These are phyloP conservation scores for Pteronotus mesoamericanus DNA, from an alignment of 2,797 vertebrate genomes.

Conservation along the genomic window DNA sequence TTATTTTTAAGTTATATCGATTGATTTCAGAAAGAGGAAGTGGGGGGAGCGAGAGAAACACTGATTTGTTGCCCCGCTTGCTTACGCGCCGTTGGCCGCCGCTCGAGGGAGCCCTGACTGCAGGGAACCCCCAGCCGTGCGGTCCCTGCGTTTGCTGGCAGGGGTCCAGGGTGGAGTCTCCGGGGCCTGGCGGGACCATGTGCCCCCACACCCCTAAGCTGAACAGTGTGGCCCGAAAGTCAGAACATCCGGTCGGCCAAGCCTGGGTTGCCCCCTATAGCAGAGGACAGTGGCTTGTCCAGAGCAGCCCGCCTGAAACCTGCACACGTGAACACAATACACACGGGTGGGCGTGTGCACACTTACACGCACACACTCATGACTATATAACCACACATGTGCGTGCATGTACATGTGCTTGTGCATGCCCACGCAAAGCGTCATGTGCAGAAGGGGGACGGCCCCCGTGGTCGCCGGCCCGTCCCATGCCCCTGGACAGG, in stretches of 20 bases:
- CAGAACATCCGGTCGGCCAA: not conserved
- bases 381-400: no score
- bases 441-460: fast-evolving
- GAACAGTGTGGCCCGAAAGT: fast-evolving
- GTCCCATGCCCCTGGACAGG: not conserved
- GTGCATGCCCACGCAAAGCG: not conserved
- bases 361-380: fast-evolving
- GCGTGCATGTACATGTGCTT: fast-evolving
- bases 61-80: no score
- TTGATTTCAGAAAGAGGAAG: no score
- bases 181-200: no score
- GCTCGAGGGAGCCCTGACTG: no score
- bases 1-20: no score
- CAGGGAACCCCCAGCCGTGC: no score
- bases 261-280: not conserved
- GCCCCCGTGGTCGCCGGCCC: fast-evolving
- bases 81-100: no score
- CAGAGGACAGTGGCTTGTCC: not conserved
- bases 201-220: no score
- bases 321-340: not conserved
- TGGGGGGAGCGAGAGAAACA: no score
- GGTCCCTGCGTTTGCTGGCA: not conserved
- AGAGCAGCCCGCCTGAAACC: not conserved
- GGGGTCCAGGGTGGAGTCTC: not conserved
- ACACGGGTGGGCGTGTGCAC: not conserved